A percentile compares a stretch with the other conserved stretches of the same genome.
Conservation (phyloP, 2,113 vertebrate species). For the Syngnathoides biaculeatus region DNA sequence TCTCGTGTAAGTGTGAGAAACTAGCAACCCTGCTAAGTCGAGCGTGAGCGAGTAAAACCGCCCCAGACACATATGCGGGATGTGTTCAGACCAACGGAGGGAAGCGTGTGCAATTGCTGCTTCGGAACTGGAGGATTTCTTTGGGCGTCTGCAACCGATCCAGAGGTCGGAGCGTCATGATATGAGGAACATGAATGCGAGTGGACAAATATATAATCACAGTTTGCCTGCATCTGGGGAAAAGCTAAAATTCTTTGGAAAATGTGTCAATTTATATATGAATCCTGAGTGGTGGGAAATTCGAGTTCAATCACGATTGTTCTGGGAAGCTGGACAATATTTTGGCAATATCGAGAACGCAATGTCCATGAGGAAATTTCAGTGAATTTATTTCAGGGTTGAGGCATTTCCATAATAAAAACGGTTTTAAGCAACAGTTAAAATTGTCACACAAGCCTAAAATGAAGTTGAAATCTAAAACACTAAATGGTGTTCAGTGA, state of each 20-base stretch:
- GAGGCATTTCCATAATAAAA: no score
- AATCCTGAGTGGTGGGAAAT: neutral
- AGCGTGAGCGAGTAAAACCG: constrained; percentile 47
- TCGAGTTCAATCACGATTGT: neutral
- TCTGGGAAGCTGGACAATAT: neutral
- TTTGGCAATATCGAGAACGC: neutral
- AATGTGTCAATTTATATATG: neutral
- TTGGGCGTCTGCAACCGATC: constrained; percentile 13
- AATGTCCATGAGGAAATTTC: no score
- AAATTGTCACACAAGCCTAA: no score
- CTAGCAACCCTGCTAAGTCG: constrained; percentile 48
- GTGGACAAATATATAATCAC: neutral
- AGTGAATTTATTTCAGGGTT: no score
- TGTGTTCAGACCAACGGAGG: constrained; percentile 46
- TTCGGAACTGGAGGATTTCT: constrained; percentile 28
- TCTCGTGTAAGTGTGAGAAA: constrained; percentile 31
- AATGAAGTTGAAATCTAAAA: no score
- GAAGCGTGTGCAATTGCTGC: constrained; percentile 22
- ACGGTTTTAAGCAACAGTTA: no score
- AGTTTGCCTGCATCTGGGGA: neutral
- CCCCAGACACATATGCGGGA: constrained; percentile 35
- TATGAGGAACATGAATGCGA: neutral
- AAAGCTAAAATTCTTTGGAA: neutral
- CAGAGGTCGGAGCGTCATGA: neutral
- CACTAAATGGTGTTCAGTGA: neutral